Percentiles rank a stretch among this genome's conserved stretches.
Evolutionary conservation across 2,888 invertebrate genomes (phyloP).

Genomic region (Lacanobia wlatinum): DNA sequence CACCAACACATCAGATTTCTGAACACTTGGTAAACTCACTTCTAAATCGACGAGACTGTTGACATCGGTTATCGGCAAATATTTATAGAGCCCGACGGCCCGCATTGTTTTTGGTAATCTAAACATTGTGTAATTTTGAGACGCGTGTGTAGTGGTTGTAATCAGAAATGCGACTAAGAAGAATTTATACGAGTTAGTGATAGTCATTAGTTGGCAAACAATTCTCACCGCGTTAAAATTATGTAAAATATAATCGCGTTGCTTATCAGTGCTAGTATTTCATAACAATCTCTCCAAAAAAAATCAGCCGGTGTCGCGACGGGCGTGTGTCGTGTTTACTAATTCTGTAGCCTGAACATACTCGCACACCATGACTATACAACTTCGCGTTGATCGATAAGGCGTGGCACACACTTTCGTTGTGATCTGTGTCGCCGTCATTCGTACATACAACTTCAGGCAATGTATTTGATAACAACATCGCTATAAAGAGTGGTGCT

Average conservation of each 20-base stretch:
- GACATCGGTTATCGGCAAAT: slow-evolving; percentile 81
- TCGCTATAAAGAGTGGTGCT: neutral
- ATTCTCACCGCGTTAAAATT: slow-evolving; percentile 15
- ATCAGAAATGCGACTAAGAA: slow-evolving; percentile 40
- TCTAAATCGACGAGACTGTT: slow-evolving; percentile 83
- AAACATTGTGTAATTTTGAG: slow-evolving; percentile 56
- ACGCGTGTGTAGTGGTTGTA: slow-evolving; percentile 32
- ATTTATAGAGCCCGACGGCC: slow-evolving; percentile 85
- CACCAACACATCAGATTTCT: slow-evolving; percentile 79
- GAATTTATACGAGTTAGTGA: slow-evolving; percentile 11
- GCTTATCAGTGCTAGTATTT: slow-evolving; percentile 23
- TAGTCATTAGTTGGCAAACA: slow-evolving; percentile 21
- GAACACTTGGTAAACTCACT: slow-evolving; percentile 77
- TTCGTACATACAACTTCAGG: neutral
- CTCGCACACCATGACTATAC: slow-evolving; percentile 14
- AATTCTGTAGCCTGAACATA: slow-evolving; percentile 35
- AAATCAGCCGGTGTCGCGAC: slow-evolving; percentile 5
- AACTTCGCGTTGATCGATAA: slow-evolving; percentile 40
- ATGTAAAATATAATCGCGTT: slow-evolving; percentile 18
- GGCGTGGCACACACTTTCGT: slow-evolving; percentile 2
- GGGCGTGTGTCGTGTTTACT: slow-evolving; percentile 22
- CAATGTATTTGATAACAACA: neutral
- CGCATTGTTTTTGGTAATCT: slow-evolving; percentile 83
- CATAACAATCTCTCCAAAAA: slow-evolving; percentile 15
- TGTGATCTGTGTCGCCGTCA: neutral